Evolutionary conservation across 2,797 vertebrate species (phyloP).

Genomic region (Crossoptilon crossoptilon): DNA sequence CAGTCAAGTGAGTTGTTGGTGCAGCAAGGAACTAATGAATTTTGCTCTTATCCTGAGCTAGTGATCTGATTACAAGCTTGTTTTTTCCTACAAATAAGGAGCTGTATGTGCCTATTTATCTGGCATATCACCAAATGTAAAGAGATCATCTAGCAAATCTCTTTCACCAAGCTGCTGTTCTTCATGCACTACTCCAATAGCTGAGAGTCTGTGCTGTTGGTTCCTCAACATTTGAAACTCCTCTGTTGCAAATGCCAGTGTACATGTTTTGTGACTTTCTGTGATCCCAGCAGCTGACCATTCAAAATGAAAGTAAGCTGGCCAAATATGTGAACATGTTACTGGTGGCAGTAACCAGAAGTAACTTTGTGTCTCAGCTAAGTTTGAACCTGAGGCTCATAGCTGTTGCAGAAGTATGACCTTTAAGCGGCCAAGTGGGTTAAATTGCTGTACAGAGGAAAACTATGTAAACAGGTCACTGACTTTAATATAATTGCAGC

Average conservation of each 20-base stretch:
- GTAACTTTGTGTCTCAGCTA: not conserved
- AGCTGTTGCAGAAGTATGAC: constrained; percentile 47
- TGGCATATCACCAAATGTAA: not conserved
- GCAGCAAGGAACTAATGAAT: not conserved
- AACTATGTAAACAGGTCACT: constrained; percentile 55
- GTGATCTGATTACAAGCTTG: not conserved
- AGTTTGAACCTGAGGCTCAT: not conserved
- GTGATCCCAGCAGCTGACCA: not conserved
- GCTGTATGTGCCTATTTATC: not conserved
- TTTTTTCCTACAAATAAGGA: not conserved
- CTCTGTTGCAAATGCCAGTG: not conserved
- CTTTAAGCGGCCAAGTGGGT: constrained; percentile 37
- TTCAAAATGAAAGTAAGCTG: constrained; percentile 36
- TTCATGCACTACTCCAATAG: not conserved
- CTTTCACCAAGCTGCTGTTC: not conserved
- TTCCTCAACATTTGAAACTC: not conserved
- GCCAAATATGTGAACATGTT: not conserved
- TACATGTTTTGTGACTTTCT: not conserved
- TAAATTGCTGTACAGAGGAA: constrained; percentile 49
- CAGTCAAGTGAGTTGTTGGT: not conserved
- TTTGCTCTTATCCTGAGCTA: not conserved
- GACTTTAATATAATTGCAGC: constrained; percentile 34
- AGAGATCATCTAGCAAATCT: not conserved
- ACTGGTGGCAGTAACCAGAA: not conserved
- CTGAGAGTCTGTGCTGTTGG: not conserved